Base-by-base conservation (phyloP, 1,140 invertebrate genomes). In the Achroia grisella region DNA sequence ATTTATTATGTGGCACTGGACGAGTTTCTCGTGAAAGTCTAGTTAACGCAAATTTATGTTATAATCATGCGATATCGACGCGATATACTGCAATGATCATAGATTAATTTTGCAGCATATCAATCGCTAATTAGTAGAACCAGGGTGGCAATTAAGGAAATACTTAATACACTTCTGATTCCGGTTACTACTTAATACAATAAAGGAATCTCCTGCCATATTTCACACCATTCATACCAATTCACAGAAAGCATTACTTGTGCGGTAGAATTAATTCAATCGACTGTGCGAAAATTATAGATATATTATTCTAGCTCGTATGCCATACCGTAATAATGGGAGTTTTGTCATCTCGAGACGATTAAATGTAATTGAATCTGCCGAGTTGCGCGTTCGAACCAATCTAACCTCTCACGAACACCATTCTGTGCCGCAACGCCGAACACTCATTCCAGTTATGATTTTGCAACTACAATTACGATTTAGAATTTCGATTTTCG, bases 331-430 rank as follows among this genome's bases (percentile, higher is more conserved):
- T 36, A 58, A 54, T 54, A 61, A 61, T 68, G 41, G 51, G 34
- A 56, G n/a, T 64, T 64, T 68, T 59, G 62, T 69, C 58, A 64
- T 64, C 48, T 46, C 42, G 49, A 31, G 17, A 53, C 55, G 44
- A 56, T 68, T 59, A 63, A 69, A 67, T 56, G 57, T 71, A 74
- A 75, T 75, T 70, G 69, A 72, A 71, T 65, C 54, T 49, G 45
- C 49, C 49, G 56, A 60, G 57, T 55, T 46, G 60, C 62, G 60
- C 56, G 52, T 62, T 63, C 49, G 52, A 42, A 54, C 52, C 56
- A 52, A 62, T 63, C 56, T 59, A 69, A 69, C 59, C 54, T 71
- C 68, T 72, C 70, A 68, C 67, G 65, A 60, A 47, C 52, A 52
- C 52, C 48, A 62, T 65, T 66, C 54, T 43, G 56, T 63, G 60